Evolutionary conservation across 1,140 invertebrate species (phyloP).

Genomic region (Araneus ventricosus): DNA sequence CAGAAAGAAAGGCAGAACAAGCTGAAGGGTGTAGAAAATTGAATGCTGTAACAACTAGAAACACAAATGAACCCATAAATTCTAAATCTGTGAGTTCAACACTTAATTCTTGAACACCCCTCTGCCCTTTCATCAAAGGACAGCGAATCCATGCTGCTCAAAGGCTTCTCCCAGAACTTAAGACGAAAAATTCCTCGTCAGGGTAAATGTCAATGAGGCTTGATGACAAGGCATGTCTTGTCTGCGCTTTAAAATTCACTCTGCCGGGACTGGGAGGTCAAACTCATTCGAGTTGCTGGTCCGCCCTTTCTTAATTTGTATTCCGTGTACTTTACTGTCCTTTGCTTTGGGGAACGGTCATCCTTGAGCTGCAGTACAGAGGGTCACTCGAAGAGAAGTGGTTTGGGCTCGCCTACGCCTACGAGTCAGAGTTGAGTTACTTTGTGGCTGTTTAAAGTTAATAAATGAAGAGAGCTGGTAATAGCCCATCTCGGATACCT

Average conservation of each 20-base stretch:
- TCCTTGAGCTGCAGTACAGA: neutral
- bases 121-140: too few relatives aligned
- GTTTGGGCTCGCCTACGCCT: neutral
- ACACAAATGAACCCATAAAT: too few relatives aligned
- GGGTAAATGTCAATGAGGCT: slow-evolving; percentile 7
- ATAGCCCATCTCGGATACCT: neutral
- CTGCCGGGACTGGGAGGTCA: neutral
- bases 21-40: too few relatives aligned
- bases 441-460: slow-evolving; percentile 1
- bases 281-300: slow-evolving; percentile 8
- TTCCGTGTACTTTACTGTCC: neutral
- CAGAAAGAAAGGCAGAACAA: too few relatives aligned
- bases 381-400: neutral
- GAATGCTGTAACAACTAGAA: too few relatives aligned
- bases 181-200: neutral
- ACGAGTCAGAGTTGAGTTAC: neutral
- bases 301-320: slow-evolving; percentile 41
- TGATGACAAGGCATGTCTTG: slow-evolving; percentile 17
- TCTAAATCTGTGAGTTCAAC: too few relatives aligned
- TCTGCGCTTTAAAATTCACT: neutral
- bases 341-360: slow-evolving; percentile 20
- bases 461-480: slow-evolving; percentile 5
- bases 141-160: too few relatives aligned
- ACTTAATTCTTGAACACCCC: too few relatives aligned
- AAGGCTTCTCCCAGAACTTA: neutral